Base-by-base conservation (phyloP, 1,140 invertebrate species). In the Drosophila pseudoobscura region DNA sequence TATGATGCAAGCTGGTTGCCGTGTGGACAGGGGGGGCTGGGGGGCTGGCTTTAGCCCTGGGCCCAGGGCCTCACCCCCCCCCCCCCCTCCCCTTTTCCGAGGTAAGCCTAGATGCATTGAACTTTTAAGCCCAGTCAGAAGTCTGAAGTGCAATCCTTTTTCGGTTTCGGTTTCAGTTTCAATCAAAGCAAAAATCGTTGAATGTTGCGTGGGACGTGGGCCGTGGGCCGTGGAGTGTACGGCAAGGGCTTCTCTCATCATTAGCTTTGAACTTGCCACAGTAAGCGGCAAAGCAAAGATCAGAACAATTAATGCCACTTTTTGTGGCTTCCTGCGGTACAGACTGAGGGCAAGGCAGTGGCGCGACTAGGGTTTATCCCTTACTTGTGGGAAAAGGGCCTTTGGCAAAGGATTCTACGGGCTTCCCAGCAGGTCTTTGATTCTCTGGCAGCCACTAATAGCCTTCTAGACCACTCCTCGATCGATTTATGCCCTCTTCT, bases 161-260 rank as follows among this genome's bases (percentile, higher is more conserved):
- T 63, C 64, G 78, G 82, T 82, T 75, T 87, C 82, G 78, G 82
- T 82, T 75, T 87, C 82, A 50, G 88, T 87, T 87, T 87, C 82
- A 87, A 87, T 87, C 82, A 85, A 64, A 58, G 83, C 77, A 53
- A 45, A 60, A 58, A 69, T 69, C 51, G 63, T 44, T 50, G 45
- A 47, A 69, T 57, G 35, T 39, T 39, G 65, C 52, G 63, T 68
- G 44, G 31, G 3, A 9, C 35, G 11, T 11, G 11, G 9, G 31
- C 9, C 9, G 9, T 39, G 1, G 3, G 11, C 3, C 35, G 8
- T 31, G 31, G 11, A 13, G 35, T 4, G 3, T 31, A 54, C 47
- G 53, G 39, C 53, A 63, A 60, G 59, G 80, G 79, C 79, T 83
- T 83, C 79, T 83, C 80, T 50, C 65, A 64, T 71, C 70, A 72